Evolutionary conservation across 2,888 invertebrate genomes (phyloP), one percentile per base, ranked within the genome.

Genomic region (Petrolisthes cinctipes): DNA sequence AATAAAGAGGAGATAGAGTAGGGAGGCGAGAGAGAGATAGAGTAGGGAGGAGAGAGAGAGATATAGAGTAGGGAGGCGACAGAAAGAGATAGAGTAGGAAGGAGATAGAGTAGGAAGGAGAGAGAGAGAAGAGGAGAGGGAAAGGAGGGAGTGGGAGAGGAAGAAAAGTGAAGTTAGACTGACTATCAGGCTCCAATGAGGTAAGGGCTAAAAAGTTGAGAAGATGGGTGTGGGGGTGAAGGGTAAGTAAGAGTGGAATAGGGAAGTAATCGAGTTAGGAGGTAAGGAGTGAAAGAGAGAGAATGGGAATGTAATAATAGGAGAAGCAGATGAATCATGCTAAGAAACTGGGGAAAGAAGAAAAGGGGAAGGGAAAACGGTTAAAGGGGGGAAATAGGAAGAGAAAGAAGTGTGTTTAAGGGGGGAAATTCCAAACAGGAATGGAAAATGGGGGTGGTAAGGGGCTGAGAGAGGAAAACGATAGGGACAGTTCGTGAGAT

Each of bases 401-500:
- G 17, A 61, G 61, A 1, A 17, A 3, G 61, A 17, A 20, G 6
- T 1, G 71, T 6, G n/a, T n/a, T 37, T 37, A 37, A 1, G 0
- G 37, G 37, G 0, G 71, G 6, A 14, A 20, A 61, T 80, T 61
- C 80, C 57, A 57, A 57, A 56, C 6, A 23, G 56, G 56, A 11
- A 57, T 57, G 61, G 61, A 57, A 80, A 57, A 23, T 56, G 61
- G 80, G 56, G 80, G 79, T 37, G 37, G 17, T 17, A 17, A 9
- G 9, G 61, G 61, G 17, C 3, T 17, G 9, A 61, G 17, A 3
- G 71, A 11, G n/a, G 71, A 1, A n/a, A 4, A 37, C 37, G 37
- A 37, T 37, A 37, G 37, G n/a, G 71, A 11, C 71, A 20, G 80
- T 80, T 61, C 80, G 80, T 80, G 80, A 56, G 20, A 23, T 80